These are phyloP conservation scores for Mizuhopecten yessoensis DNA, from an alignment of 1,140 invertebrate species.

Conservation along the genomic window DNA sequence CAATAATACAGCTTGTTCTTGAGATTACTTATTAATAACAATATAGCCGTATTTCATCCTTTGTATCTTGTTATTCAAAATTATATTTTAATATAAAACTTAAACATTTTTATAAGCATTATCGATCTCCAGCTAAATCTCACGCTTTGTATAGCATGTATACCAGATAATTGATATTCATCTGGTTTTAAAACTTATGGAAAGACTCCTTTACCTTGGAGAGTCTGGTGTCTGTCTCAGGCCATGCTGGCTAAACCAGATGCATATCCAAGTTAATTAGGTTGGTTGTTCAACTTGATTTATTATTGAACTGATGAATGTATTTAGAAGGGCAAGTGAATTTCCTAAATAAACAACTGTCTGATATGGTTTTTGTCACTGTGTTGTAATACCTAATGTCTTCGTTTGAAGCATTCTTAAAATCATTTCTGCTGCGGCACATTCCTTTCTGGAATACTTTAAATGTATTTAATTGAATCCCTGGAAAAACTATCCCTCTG, in stretches of 20 bases:
- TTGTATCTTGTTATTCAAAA: too few species aligned
- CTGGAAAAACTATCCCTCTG: background rate
- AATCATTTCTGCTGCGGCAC: background rate
- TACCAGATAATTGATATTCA: too few species aligned
- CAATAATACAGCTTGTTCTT: too few species aligned
- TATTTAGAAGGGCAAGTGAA: background rate
- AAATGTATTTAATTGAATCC: background rate
- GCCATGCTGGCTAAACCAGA: background rate
- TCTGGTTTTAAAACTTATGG: too few species aligned
- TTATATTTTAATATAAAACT: too few species aligned
- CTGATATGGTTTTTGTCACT: constrained; percentile 19
- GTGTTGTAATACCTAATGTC: background rate
- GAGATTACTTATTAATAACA: too few species aligned
- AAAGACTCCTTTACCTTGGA: too few species aligned
- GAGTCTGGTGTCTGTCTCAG: background rate
- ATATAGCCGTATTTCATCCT: too few species aligned
- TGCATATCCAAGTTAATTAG: constrained; percentile 13
- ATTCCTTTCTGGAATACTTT: constrained; percentile 8
- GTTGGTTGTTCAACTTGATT: background rate
- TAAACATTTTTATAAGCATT: too few species aligned
- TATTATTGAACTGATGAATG: constrained; percentile 20
- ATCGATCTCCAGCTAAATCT: too few species aligned
- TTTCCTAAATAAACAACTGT: constrained; percentile 12
- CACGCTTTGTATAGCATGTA: too few species aligned
- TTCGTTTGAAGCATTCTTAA: background rate